Evolutionary conservation across 2,113 vertebrate genomes (phyloP), one percentile per base, ranked within the genome.

Genomic region (Phylloscopus whistleri): DNA sequence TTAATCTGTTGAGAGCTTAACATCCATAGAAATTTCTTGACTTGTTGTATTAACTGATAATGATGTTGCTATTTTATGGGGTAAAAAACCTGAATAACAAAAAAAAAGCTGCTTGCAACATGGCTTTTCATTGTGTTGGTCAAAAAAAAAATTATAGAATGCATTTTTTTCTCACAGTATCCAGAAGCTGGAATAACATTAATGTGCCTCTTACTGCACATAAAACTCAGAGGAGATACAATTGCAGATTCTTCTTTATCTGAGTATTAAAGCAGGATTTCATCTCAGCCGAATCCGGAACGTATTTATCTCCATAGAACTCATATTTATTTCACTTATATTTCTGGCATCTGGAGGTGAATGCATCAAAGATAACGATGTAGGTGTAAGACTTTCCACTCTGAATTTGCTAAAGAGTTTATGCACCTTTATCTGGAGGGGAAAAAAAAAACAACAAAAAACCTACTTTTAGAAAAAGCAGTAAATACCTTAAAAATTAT

Each of bases 231-330:
- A 97, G 72, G 94, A 97, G 58, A 80, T 84, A 55, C 33, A 93
- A 93, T 53, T 96, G 96, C 94, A 95, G 89, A 94, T 79, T 96
- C 59, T 49, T 96, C 89, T 92, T 46, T 68, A 46, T 85, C 67
- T 77, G 75, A 86, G 74, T 90, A 18, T 74, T 68, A 91, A 94
- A 95, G 87, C 51, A 87, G 90, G 74, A 60, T 95, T 96, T 98
- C 97, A 98, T 96, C 97, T 98, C 93, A 99, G 89, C 59, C 91
- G 97, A 92, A 99, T 97, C 86, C 98, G 97, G 94, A 98, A 98
- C 0, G 98, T 98, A 95, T 98, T 98, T 97, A 99, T 98, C 87
- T 99, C 98, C 98, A 99, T 99, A 68, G 98, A 97, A 96, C 95
- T 98, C 97, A 99, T 96, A 80, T 55, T 96, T 97, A 98, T 97